Base-by-base conservation (phyloP, 2,888 invertebrate genomes). In the Machimus rusticus region DNA sequence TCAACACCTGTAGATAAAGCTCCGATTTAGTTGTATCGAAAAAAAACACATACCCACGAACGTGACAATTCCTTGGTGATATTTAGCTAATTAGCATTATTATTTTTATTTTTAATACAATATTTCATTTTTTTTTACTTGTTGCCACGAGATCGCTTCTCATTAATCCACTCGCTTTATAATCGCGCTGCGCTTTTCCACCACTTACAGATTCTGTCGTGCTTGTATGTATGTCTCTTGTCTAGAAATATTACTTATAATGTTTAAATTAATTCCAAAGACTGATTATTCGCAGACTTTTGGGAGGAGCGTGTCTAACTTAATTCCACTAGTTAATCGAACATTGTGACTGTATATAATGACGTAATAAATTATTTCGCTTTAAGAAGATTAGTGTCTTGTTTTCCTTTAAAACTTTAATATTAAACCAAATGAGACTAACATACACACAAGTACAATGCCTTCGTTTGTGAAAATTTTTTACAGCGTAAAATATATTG, bases 1-100 rank as follows among this genome's bases (percentile, higher is more conserved):
- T 96, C 91, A 95, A 95, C 93, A 96, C 95, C 90, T 97, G 96
- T 93, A 91, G 91, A 86, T 92, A 90, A 85, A 66, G 66, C 23
- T 66, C 19, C 66, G 66, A 66, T 37, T 31, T 37, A n/a, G 31
- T 8, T 66, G 23, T 82, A 66, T 28, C 79, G 79, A 79, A 9
- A 55, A 51, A 55, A 66, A 39, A 9, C 39, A 9, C 39, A 39
- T 23, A 79, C 28, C 51, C 23, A 79, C 57, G 37, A 82, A 37
- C 57, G 55, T 66, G 57, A 82, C 82, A 82, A 82, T 51, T 79
- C 51, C 16, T 82, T 82, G 66, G 82, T 82, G 82, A 34, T 78
- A 43, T 51, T 79, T 79, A 79, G 46, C 46, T 79, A 51, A 51
- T 79, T 79, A 79, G 16, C 46, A 51, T 79, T 78, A 39, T 78